Conservation (phyloP, 2,797 vertebrate genomes). For the Tenualosa thibaudeaui region DNA sequence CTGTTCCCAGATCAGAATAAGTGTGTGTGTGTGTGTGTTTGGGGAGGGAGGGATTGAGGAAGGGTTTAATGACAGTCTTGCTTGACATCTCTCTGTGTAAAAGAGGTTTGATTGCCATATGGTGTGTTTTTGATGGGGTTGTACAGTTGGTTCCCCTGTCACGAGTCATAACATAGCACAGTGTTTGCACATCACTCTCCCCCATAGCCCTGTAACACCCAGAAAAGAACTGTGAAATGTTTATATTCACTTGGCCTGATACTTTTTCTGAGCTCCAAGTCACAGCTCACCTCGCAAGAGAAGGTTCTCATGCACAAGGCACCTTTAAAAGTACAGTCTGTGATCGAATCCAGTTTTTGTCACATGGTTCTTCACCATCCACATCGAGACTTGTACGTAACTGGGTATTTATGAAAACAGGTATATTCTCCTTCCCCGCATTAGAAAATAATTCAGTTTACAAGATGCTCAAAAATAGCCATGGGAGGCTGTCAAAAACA, state of each 20-base stretch:
- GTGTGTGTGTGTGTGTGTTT: too few species aligned
- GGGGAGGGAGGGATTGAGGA: neutral
- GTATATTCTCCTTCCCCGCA: too few species aligned
- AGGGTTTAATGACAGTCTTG: neutral
- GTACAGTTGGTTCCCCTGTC: neutral
- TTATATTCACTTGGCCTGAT: neutral
- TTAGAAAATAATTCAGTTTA: too few species aligned
- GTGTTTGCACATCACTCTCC: neutral
- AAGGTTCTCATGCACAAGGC: neutral
- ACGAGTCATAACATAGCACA: neutral
- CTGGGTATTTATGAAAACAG: too few species aligned
- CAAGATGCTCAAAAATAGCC: too few species aligned
- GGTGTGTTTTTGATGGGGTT: neutral
- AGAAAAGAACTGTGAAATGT: neutral
- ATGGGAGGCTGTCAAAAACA: too few species aligned
- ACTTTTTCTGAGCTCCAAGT: neutral
- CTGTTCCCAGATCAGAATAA: neutral
- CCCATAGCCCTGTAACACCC: neutral
- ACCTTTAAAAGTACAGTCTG: neutral
- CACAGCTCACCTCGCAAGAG: neutral
- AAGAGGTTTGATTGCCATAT: neutral
- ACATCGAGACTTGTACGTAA: too few species aligned
- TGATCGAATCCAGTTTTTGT: neutral
- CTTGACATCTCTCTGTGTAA: neutral
- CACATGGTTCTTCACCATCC: neutral